These are phyloP conservation scores for Lucilia cuprina DNA, from an alignment of 1,140 invertebrate species.

Conservation along the genomic window DNA sequence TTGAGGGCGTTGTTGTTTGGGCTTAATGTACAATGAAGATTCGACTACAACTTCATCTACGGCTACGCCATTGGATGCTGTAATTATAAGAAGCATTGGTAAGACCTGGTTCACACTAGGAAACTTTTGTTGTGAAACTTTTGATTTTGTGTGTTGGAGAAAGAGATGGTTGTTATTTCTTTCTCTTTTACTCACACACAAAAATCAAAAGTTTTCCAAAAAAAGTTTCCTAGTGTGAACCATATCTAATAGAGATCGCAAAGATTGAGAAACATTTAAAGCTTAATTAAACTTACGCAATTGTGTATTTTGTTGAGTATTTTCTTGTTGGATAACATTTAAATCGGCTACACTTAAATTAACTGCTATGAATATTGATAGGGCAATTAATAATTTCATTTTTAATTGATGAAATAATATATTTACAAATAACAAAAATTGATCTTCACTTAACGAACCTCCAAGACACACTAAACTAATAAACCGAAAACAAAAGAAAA, in stretches of 20 bases:
- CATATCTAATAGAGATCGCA: neutral
- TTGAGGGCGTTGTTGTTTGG: conserved; percentile 48
- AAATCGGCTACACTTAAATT: neutral
- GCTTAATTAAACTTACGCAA: conserved; percentile 36
- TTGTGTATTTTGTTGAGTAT: conserved; percentile 18
- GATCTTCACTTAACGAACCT: conserved; percentile 18
- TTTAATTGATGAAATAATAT: neutral
- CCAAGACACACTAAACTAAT: conserved; percentile 13
- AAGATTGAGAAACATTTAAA: neutral
- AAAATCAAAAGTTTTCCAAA: no score
- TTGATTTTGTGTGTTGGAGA: no score
- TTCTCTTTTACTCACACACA: no score
- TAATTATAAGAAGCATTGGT: neutral
- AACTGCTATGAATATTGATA: conserved; percentile 4
- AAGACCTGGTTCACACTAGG: no score
- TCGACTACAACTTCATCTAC: conserved; percentile 62
- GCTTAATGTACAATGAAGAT: conserved; percentile 58
- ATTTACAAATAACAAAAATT: neutral
- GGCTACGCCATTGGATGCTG: conserved; percentile 48
- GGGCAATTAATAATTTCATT: conserved; percentile 19
- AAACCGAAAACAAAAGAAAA: neutral
- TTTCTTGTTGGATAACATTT: conserved; percentile 38
- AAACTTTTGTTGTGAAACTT: no score
- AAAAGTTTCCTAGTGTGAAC: no score
- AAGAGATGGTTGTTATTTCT: no score